phyloP scores from a whole-genome alignment of 2,797 vertebrate species.

The Uromys caudimaculatus region DNA sequence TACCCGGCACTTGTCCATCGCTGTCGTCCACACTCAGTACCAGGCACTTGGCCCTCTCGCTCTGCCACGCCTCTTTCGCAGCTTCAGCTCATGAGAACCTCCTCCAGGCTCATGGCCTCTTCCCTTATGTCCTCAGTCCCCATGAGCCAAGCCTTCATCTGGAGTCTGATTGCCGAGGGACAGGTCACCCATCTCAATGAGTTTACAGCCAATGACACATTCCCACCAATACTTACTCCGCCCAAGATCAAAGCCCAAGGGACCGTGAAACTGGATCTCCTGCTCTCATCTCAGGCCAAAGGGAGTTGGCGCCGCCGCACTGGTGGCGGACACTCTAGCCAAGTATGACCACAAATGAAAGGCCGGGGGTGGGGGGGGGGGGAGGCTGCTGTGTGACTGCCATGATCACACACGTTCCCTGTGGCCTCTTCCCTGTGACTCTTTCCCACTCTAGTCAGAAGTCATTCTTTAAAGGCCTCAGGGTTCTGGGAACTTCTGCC shows the following conservation, averaged over 20 bases:
- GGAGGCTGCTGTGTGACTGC: neutral
- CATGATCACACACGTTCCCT: accelerated
- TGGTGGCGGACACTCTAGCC: neutral
- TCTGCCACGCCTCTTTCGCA: neutral
- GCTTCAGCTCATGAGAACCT: neutral
- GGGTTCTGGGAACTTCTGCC: neutral
- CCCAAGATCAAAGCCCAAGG: neutral
- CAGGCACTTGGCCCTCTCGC: neutral
- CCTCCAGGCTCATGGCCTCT: neutral
- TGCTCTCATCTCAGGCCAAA: neutral
- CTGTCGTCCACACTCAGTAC: neutral
- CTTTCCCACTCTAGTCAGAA: neutral
- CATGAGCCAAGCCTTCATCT: neutral
- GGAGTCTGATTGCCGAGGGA: neutral
- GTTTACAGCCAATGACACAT: neutral
- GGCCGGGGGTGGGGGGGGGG: too few species aligned
- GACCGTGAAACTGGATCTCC: neutral
- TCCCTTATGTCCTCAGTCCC: neutral
- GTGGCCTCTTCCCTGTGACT: neutral
- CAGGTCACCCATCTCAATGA: neutral
- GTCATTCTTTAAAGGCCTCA: neutral
- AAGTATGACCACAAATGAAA: neutral
- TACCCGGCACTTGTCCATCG: neutral
- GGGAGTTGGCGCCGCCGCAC: neutral
- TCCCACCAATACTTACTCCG: neutral